A percentile compares a stretch with the other conserved stretches of the same genome.
These are phyloP conservation scores for Narcine bancroftii DNA, from an alignment of 2,113 vertebrate genomes.

Conservation along the genomic window DNA sequence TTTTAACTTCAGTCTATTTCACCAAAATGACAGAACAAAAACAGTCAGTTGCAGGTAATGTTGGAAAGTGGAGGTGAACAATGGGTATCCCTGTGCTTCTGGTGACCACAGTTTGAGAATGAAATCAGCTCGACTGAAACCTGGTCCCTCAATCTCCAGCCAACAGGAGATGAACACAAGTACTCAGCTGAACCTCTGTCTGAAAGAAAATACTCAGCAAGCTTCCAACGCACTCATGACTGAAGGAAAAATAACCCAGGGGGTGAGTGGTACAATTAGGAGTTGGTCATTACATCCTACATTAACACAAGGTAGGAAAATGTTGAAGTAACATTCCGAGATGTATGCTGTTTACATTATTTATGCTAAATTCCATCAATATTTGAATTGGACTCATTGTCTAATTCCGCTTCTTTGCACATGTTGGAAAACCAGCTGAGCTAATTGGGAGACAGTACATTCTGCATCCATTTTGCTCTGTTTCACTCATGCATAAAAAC, in stretches of 20 bases:
- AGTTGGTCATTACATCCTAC: not conserved
- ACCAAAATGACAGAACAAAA: not conserved
- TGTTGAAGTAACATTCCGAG: not conserved
- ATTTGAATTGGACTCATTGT: not conserved
- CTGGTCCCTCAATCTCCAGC: not conserved
- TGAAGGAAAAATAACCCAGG: too few species aligned
- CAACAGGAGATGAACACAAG: not conserved
- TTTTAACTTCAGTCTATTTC: not conserved
- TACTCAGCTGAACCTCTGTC: not conserved
- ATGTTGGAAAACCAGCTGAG: not conserved
- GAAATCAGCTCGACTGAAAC: not conserved
- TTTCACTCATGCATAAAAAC: constrained; percentile 19
- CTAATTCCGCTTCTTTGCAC: not conserved
- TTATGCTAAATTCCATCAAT: constrained; percentile 8
- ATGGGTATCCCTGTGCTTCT: not conserved
- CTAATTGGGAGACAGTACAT: not conserved
- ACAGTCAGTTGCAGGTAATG: not conserved
- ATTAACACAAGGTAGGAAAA: not conserved
- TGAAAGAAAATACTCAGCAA: not conserved
- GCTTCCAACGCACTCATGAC: too few species aligned
- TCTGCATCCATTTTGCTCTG: not conserved
- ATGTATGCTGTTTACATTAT: not conserved
- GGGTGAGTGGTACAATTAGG: not conserved
- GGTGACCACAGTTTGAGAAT: not conserved
- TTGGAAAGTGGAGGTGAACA: not conserved